These are phyloP conservation scores for Ganaspis brasiliensis DNA, from an alignment of 2,888 invertebrate genomes.

Conservation along the genomic window DNA sequence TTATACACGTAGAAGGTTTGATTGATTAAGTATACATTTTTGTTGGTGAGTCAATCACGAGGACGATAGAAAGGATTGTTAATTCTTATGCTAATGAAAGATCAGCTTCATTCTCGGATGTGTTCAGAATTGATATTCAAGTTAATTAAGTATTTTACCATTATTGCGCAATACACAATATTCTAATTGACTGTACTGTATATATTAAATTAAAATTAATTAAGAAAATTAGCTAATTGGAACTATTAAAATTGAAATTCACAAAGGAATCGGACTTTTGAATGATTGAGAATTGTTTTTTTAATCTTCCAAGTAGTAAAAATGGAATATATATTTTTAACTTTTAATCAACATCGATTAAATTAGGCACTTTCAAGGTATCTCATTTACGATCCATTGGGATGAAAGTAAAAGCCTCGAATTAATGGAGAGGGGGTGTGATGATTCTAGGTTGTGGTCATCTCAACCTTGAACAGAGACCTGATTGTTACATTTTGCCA, in stretches of 20 bases:
- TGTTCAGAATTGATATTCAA: not conserved
- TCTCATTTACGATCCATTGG: slow-evolving; percentile 56
- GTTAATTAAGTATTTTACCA: slow-evolving; percentile 6
- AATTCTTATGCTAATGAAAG: slow-evolving; percentile 18
- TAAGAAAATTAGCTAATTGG: not conserved
- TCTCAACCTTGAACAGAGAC: slow-evolving; percentile 56
- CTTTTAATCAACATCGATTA: not conserved
- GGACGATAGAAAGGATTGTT: slow-evolving; percentile 17
- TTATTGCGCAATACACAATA: not conserved
- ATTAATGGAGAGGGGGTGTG: slow-evolving; percentile 48
- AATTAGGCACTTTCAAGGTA: slow-evolving; percentile 2
- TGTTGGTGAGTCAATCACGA: slow-evolving; percentile 17
- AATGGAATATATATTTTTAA: not conserved
- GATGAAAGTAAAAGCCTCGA: slow-evolving; percentile 60
- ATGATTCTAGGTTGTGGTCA: slow-evolving; percentile 57
- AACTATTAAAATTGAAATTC: no score
- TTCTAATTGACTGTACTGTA: not conserved
- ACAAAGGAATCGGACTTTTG: no score
- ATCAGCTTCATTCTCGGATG: not conserved
- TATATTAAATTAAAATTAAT: not conserved
- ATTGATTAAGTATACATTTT: slow-evolving; percentile 27
- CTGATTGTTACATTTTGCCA: slow-evolving; percentile 55
- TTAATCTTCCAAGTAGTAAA: not conserved
- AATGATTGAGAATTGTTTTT: not conserved
- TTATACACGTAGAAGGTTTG: slow-evolving; percentile 9